Base-by-base conservation (phyloP, 2,797 vertebrate species). In the Fundulus diaphanus region DNA sequence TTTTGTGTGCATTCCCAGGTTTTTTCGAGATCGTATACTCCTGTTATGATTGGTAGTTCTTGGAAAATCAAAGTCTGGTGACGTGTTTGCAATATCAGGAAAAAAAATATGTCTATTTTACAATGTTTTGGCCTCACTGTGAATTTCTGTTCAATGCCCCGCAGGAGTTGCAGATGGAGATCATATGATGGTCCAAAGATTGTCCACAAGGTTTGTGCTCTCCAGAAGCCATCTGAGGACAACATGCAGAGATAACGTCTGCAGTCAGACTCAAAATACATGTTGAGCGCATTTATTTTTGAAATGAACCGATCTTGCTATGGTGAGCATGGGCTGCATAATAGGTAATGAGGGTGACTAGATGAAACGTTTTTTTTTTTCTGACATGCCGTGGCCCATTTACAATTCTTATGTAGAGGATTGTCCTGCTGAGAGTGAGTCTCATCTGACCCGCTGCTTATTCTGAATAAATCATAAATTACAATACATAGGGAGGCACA, bases 151-250 rank as follows among this genome's bases (percentile, higher is more conserved):
- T 48, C 1, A 20, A 57, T 78, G n/a, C 66, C 82, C 81, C 0
- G 31, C 61, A 85, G 87, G 75, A 77, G 69, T 42, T 77, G 84
- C 77, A 85, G 80, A 74, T 46, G 76, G 66, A 80, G 81, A 90
- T 91, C 87, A 90, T 88, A 91, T 91, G 92, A 90, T 83, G 79
- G 69, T 84, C 77, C 73, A 83, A 81, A 87, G 82, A 85, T 85
- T 48, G n/a, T 73, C 67, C 74, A 81, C 84, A 88, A 87, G 85
- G 84, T 83, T 76, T 78, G 77, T 80, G 69, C 79, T 78, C 80
- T 81, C 77, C 81, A 78, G 79, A 66, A 88, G 72, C 40, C 31
- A 78, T 40, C 9, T n/a, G 24, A 65, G 61, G 61, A 70, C 66
- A 82, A 73, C 85, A 74, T 4, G 16, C 27, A 49, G 67, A 56